Evolutionary conservation across 2,797 vertebrate genomes (phyloP).

Genomic region (Lutjanus campechanus): DNA sequence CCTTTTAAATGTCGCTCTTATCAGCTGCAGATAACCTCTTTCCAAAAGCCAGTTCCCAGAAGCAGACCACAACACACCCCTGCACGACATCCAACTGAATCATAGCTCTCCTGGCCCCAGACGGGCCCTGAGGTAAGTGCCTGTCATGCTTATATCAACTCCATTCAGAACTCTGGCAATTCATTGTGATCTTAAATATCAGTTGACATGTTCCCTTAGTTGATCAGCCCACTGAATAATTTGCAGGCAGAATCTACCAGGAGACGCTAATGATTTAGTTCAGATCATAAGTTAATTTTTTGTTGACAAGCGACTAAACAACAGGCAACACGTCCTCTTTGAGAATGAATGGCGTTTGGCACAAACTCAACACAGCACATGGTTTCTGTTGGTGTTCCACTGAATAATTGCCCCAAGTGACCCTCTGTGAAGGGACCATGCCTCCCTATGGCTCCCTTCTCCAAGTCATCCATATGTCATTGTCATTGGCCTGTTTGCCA

Average conservation of each 20-base stretch:
- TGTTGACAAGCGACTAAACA: background rate
- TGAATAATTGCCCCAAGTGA: too few species aligned
- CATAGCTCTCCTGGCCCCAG: constrained; percentile 42
- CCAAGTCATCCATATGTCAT: too few species aligned
- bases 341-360: background rate
- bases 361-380: background rate
- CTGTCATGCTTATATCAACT: background rate
- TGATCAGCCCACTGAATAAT: background rate
- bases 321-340: background rate
- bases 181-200: background rate
- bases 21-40: constrained; percentile 88
- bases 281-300: background rate
- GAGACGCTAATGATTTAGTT: too few species aligned
- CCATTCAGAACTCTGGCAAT: background rate
- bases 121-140: background rate
- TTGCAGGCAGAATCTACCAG: background rate
- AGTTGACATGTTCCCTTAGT: background rate
- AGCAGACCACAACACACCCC: constrained; percentile 83
- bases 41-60: constrained; percentile 83
- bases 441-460: background rate
- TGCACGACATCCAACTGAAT: constrained; percentile 77
- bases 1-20: constrained; percentile 88
- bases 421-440: background rate
- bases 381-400: too few species aligned
- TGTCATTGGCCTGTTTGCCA: too few species aligned